These are phyloP conservation scores for Neogobius melanostomus DNA, from an alignment of 2,113 vertebrate species.

Conservation along the genomic window DNA sequence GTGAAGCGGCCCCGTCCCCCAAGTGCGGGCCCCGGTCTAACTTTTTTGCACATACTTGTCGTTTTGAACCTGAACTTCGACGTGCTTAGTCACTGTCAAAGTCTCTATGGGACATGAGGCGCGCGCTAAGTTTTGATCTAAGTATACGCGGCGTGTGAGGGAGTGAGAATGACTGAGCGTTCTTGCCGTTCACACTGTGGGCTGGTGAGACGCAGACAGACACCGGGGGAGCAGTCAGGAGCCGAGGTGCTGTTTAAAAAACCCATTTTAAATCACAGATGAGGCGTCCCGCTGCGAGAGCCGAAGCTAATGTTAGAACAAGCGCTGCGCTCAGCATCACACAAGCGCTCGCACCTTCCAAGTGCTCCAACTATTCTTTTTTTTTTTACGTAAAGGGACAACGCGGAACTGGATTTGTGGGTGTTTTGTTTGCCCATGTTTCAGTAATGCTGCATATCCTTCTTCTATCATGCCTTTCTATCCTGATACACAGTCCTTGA, in stretches of 20 bases:
- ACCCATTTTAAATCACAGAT: background rate
- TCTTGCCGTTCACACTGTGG: background rate
- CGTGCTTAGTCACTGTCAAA: background rate
- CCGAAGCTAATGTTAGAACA: background rate
- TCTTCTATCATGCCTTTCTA: too few species aligned
- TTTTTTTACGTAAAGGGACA: too few species aligned
- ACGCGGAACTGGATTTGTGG: too few species aligned
- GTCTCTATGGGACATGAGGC: background rate
- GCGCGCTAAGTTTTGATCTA: background rate
- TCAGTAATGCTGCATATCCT: too few species aligned
- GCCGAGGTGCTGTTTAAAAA: background rate
- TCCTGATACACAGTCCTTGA: too few species aligned
- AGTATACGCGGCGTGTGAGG: background rate
- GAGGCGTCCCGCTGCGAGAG: background rate
- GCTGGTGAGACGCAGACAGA: background rate
- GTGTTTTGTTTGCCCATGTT: too few species aligned
- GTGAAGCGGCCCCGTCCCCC: too few species aligned
- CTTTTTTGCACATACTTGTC: too few species aligned
- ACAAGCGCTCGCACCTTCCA: too few species aligned
- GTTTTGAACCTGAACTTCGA: too few species aligned
- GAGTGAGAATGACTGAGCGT: background rate
- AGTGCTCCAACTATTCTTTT: too few species aligned
- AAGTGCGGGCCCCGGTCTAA: too few species aligned
- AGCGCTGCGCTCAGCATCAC: background rate
- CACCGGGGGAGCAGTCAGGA: background rate